Conservation (phyloP, 2,113 vertebrate genomes). For the Strix aluco region DNA sequence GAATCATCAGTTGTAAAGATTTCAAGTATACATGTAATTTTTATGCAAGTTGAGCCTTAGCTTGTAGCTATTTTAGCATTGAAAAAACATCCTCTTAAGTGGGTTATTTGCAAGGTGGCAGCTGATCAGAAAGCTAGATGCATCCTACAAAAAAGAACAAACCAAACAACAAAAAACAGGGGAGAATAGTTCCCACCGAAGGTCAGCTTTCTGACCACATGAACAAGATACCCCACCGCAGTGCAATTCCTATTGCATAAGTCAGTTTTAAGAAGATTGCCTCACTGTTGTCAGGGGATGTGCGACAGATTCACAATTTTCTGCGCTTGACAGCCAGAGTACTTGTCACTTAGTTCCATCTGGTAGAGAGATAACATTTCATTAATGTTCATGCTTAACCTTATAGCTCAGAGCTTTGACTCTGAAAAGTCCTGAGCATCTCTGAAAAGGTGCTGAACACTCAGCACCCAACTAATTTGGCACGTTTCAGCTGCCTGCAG, state of each 20-base stretch:
- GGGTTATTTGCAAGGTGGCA: constrained; percentile 48
- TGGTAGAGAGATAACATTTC: constrained; percentile 70
- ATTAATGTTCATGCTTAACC: constrained; percentile 63
- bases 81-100: constrained; percentile 44
- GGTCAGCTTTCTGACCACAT: constrained; percentile 4
- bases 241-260: not conserved
- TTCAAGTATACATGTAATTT: constrained; percentile 67
- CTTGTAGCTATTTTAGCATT: constrained; percentile 37
- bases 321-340: constrained; percentile 50
- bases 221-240: not conserved
- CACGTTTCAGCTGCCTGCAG: not conserved
- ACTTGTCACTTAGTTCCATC: constrained; percentile 71
- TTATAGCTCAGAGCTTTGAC: constrained; percentile 54
- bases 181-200: not conserved
- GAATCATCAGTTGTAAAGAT: constrained; percentile 63
- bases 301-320: constrained; percentile 64
- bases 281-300: constrained; percentile 55
- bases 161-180: not conserved
- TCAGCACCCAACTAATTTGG: not conserved
- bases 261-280: constrained; percentile 46
- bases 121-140: constrained; percentile 14
- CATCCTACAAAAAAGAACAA: not conserved
- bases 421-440: constrained; percentile 26
- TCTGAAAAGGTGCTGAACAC: constrained; percentile 22
- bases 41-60: constrained; percentile 55